phyloP scores from a whole-genome alignment of 2,888 invertebrate species.

The Drosophila picticornis region DNA sequence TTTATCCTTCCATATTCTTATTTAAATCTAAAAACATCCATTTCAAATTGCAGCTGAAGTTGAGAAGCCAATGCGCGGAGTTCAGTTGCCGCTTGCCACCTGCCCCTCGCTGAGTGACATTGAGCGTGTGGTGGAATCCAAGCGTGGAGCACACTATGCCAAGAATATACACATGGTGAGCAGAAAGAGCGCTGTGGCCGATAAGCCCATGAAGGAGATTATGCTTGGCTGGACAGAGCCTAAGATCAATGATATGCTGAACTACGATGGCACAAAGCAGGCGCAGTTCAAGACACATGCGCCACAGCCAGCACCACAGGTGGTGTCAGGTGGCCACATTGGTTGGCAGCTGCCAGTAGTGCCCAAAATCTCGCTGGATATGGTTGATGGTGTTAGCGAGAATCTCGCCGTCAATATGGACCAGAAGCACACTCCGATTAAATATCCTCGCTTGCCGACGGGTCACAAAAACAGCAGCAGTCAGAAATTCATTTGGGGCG shows the following conservation, averaged over 20 bases:
- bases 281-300: conserved; percentile 62
- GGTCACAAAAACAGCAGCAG: conserved; percentile 43
- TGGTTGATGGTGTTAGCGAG: conserved; percentile 81
- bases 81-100: conserved; percentile 47
- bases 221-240: conserved; percentile 73
- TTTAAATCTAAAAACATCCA: background rate
- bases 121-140: conserved; percentile 71
- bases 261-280: conserved; percentile 62
- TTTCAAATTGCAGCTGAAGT: conserved; percentile 51
- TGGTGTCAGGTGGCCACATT: conserved; percentile 29
- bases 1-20: background rate
- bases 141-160: conserved; percentile 60
- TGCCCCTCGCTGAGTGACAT: conserved; percentile 82
- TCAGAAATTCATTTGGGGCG: conserved; percentile 77
- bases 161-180: conserved; percentile 59
- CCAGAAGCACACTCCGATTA: conserved; percentile 83
- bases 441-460: conserved; percentile 55
- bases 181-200: conserved; percentile 32
- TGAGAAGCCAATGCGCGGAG: conserved; percentile 45
- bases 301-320: conserved; percentile 74
- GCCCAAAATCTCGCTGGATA: conserved; percentile 81
- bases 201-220: conserved; percentile 64
- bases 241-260: conserved; percentile 82
- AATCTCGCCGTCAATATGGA: conserved; percentile 83
- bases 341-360: conserved; percentile 78